Conservation (phyloP, 2,888 invertebrate genomes). For the Deilephila elpenor region DNA sequence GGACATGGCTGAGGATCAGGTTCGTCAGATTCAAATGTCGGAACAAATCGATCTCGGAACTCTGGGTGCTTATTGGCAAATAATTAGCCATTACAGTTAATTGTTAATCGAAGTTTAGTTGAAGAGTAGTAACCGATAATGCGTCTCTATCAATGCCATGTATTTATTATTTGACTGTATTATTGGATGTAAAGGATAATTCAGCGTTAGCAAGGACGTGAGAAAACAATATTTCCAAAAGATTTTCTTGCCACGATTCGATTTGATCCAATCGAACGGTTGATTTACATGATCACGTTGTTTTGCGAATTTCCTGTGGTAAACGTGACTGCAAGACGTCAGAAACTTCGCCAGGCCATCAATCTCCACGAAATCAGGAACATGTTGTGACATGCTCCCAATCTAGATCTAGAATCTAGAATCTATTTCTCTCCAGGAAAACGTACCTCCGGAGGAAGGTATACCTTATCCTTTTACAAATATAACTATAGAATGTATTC, state of each 20-base stretch:
- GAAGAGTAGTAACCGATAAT: no score
- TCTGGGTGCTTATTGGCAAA: no score
- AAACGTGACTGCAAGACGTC: slow-evolving; percentile 17
- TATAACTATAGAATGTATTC: not conserved
- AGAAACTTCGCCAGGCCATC: slow-evolving; percentile 6
- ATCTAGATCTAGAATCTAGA: not conserved
- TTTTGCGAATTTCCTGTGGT: not conserved
- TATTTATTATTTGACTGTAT: no score
- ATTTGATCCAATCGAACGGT: not conserved
- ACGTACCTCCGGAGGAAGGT: not conserved
- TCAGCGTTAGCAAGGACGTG: not conserved
- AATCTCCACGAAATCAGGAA: slow-evolving; percentile 2
- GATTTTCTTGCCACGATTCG: not conserved
- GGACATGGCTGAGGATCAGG: not conserved
- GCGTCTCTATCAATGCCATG: no score
- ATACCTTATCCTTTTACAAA: not conserved
- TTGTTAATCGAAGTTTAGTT: no score
- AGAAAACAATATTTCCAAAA: not conserved
- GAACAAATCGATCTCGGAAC: not conserved
- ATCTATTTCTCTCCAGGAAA: not conserved
- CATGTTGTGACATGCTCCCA: slow-evolving; percentile 15
- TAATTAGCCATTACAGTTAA: no score
- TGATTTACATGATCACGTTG: slow-evolving; percentile 17
- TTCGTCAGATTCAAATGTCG: not conserved
- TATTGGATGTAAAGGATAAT: no score